These are phyloP conservation scores for Coecobrya sp. DNA, from an alignment of 2,888 invertebrate genomes.

Conservation along the genomic window DNA sequence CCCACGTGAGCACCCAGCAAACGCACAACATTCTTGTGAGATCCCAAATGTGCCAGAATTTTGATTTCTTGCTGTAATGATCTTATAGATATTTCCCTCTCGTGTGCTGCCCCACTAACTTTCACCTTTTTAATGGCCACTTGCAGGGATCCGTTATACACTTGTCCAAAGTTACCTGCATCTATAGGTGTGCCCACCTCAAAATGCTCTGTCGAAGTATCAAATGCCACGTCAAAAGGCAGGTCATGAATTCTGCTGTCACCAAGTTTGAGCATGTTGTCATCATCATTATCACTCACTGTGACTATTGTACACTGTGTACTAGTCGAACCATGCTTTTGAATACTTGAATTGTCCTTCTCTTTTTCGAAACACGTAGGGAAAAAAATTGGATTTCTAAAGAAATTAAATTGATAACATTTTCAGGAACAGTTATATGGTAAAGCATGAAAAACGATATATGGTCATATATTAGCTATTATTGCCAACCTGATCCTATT, in stretches of 20 bases:
- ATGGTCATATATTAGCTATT: too few relatives aligned
- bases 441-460: too few relatives aligned
- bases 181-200: not conserved
- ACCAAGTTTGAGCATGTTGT: not conserved
- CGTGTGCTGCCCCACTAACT: not conserved
- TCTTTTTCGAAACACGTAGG: too few relatives aligned
- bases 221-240: not conserved
- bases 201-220: not conserved
- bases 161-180: constrained; percentile 48
- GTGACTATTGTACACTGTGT: not conserved
- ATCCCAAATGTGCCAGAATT: constrained; percentile 39
- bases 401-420: too few relatives aligned
- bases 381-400: too few relatives aligned
- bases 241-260: not conserved
- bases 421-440: too few relatives aligned
- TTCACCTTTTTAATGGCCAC: constrained; percentile 57
- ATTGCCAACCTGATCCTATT: not conserved
- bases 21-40: constrained; percentile 56
- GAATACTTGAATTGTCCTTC: too few relatives aligned
- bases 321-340: too few relatives aligned
- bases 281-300: not conserved
- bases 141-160: constrained; percentile 5
- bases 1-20: constrained; percentile 13
- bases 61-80: constrained; percentile 47
- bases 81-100: not conserved